These are phyloP conservation scores for Pterostichus niger DNA, from an alignment of 2,888 invertebrate genomes.

Conservation along the genomic window DNA sequence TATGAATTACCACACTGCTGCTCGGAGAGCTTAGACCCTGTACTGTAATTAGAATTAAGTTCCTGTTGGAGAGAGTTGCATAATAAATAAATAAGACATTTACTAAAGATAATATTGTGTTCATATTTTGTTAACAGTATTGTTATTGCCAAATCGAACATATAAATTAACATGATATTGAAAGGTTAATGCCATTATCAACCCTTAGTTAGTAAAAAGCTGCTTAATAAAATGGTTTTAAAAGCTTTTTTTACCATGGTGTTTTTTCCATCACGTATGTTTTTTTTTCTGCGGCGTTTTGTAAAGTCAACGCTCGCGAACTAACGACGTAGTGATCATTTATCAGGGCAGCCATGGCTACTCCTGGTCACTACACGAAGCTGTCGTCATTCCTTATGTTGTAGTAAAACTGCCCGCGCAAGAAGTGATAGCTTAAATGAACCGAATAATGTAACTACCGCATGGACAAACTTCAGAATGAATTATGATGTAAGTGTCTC, in stretches of 20 bases:
- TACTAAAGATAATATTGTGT: too few relatives aligned
- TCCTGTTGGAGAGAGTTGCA: too few relatives aligned
- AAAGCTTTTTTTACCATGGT: neutral
- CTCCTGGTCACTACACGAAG: neutral
- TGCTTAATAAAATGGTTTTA: constrained; percentile 11
- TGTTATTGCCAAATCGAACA: too few relatives aligned
- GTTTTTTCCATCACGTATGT: neutral
- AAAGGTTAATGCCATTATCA: constrained; percentile 18
- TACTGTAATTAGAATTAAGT: too few relatives aligned
- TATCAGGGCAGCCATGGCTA: neutral
- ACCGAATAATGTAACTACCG: constrained; percentile 29
- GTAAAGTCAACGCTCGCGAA: constrained; percentile 4
- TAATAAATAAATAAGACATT: too few relatives aligned
- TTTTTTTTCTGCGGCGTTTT: constrained; percentile 6
- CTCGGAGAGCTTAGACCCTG: too few relatives aligned
- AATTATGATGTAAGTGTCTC: neutral
- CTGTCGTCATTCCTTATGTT: constrained; percentile 10
- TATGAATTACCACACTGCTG: too few relatives aligned
- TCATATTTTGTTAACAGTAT: too few relatives aligned
- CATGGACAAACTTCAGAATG: neutral
- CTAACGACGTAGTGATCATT: constrained; percentile 19
- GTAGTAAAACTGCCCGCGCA: neutral
- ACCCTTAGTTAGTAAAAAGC: neutral
- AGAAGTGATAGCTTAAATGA: constrained; percentile 17
- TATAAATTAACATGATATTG: neutral